Evolutionary conservation across 2,113 vertebrate genomes (phyloP), one percentile per base, ranked within the genome.

Genomic region (Leptosomus discolor): DNA sequence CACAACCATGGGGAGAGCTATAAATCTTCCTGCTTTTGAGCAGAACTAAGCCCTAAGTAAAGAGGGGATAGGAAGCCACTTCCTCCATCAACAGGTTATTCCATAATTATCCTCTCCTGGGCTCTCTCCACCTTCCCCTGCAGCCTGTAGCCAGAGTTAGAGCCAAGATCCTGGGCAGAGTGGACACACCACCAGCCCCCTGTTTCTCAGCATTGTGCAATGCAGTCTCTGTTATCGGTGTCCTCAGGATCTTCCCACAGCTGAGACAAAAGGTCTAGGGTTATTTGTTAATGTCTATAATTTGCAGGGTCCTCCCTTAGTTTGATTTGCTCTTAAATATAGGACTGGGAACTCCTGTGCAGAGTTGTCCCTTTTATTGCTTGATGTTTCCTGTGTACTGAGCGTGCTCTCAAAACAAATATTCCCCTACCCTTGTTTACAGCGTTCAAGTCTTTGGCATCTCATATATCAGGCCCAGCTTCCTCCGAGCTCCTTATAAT

Each of bases 261-360:
- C 79, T 51, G 48, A 93, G 82, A 95, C 85, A 96, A 97, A 37
- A 90, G 96, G 77, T 95, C 97, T 97, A 78, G 70, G 46, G 76
- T 89, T 97, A 93, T 97, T 97, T 98, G 97, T 88, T 96, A 97
- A 82, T 92, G 79, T 53, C 51, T 27, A 39, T 97, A 60, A 79
- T 97, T 97, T 97, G 97, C 83, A 36, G 75, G 69, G 79, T 89
- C 86, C 98, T 98, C 97, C 97, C 96, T 88, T 77, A 80, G 79
- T 83, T 96, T 80, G 60, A 90, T 97, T 96, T 95, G 90, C 68
- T 96, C 95, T 97, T 98, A 98, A 98, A 97, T 97, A 95, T 82
- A 97, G 95, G 78, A 94, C 83, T 64, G 84, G 81, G 43, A 92
- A 20, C 92, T 94, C 82, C 92, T 88, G 82, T 48, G 46, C 73